Conservation (phyloP, 1,140 invertebrate genomes). For the Drosophila parabipectinata region DNA sequence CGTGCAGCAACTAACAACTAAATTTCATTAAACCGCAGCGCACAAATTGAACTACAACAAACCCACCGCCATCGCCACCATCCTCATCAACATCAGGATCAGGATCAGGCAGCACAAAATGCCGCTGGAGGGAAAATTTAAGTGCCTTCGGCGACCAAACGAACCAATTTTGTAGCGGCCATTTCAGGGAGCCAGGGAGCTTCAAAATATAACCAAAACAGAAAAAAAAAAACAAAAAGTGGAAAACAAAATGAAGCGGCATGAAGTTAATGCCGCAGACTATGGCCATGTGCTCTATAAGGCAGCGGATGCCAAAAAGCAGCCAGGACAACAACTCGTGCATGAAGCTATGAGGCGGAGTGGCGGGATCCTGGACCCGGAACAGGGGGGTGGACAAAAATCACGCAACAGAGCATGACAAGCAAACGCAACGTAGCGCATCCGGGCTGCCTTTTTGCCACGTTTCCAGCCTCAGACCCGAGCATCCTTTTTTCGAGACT, state of each 20-base stretch:
- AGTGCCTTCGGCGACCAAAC: conserved; percentile 72
- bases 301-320: conserved; percentile 50
- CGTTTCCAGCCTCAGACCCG: conserved; percentile 23
- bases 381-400: conserved; percentile 54
- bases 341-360: conserved; percentile 54
- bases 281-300: conserved; percentile 58
- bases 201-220: conserved; percentile 21
- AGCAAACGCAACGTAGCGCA: conserved; percentile 81
- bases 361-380: not conserved
- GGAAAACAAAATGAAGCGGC: conserved; percentile 57
- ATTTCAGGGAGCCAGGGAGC: conserved; percentile 27
- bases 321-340: conserved; percentile 66
- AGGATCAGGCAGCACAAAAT: conserved; percentile 39
- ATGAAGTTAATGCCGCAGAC: conserved; percentile 62
- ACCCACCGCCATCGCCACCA: conserved; percentile 28
- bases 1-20: conserved; percentile 80
- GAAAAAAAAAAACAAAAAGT: conserved; percentile 22
- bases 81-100: conserved; percentile 30
- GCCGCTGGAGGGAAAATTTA: conserved; percentile 69
- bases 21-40: conserved; percentile 79
- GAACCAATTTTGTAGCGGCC: conserved; percentile 71
- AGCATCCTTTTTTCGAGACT: conserved; percentile 6
- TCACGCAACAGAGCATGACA: conserved; percentile 80
- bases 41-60: conserved; percentile 78
- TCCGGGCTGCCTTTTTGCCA: conserved; percentile 64